Conservation (phyloP, 2,888 invertebrate species). For the Orthosia gothica region DNA sequence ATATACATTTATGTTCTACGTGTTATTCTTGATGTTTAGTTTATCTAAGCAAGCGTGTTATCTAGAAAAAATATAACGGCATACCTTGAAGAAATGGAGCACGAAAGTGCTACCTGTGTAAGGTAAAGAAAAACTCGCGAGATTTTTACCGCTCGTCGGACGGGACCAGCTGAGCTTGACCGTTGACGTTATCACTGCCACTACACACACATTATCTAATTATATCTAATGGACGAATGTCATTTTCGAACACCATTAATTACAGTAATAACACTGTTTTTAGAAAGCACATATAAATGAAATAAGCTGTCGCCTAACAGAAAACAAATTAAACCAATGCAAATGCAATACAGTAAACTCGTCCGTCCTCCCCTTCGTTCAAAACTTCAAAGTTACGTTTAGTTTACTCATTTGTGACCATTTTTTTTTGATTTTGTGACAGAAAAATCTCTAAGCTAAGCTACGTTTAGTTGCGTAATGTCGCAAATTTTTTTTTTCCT, state of each 20-base stretch:
- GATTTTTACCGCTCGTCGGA: conserved; percentile 89
- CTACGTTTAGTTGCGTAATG: conserved; percentile 32
- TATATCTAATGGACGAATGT: conserved; percentile 48
- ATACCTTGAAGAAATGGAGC: conserved; percentile 90
- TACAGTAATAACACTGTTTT: conserved; percentile 42
- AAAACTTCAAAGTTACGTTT: conserved; percentile 77
- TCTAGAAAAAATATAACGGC: conserved; percentile 82
- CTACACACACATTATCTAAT: conserved; percentile 69
- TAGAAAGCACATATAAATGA: conserved; percentile 40
- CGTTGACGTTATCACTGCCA: conserved; percentile 85
- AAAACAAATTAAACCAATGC: conserved; percentile 70
- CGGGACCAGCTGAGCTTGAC: conserved; percentile 90
- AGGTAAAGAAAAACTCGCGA: conserved; percentile 86
- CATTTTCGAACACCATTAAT: conserved; percentile 41
- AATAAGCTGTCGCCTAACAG: conserved; percentile 64
- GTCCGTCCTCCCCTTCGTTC: conserved; percentile 67
- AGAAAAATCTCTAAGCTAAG: not conserved
- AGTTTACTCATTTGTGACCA: conserved; percentile 45
- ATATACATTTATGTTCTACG: conserved; percentile 51
- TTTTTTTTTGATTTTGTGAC: conserved; percentile 2
- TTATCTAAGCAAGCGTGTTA: conserved; percentile 68
- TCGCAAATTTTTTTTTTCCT: too few relatives aligned
- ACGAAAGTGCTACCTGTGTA: conserved; percentile 86
- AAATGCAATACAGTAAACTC: conserved; percentile 66
- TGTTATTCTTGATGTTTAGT: conserved; percentile 55